phyloP scores from a whole-genome alignment of 2,113 vertebrate genomes.

The Chascanopsetta lugubris region DNA sequence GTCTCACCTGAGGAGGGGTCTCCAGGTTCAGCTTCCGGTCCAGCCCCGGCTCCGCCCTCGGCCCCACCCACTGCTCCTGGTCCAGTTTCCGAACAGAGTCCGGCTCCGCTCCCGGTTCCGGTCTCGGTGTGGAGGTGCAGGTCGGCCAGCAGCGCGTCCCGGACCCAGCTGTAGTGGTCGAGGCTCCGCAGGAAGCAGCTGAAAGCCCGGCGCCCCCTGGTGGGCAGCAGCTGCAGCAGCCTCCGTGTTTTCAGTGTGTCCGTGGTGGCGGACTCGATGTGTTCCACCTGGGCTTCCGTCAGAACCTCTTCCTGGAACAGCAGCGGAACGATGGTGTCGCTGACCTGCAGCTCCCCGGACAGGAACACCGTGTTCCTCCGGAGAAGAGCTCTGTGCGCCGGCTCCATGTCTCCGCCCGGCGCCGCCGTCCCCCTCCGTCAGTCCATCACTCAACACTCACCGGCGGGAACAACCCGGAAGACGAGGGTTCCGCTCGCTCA shows the following conservation, averaged over 20 bases:
- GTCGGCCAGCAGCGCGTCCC: slow-evolving; percentile 82
- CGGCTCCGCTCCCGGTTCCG: slow-evolving; percentile 67
- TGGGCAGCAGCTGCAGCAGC: slow-evolving; percentile 89
- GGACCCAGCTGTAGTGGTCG: slow-evolving; percentile 90
- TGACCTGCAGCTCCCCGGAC: slow-evolving; percentile 85
- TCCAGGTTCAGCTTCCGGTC: no score
- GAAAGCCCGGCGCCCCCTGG: slow-evolving; percentile 89
- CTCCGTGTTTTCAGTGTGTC: slow-evolving; percentile 81
- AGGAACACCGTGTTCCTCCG: slow-evolving; percentile 84
- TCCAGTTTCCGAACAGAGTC: neutral
- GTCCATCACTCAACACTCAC: neutral
- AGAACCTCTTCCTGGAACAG: slow-evolving; percentile 91
- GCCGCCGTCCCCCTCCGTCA: accelerated
- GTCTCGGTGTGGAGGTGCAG: slow-evolving; percentile 28
- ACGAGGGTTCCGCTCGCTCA: neutral
- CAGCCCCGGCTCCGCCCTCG: neutral
- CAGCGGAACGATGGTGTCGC: slow-evolving; percentile 86
- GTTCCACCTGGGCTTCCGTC: slow-evolving; percentile 85
- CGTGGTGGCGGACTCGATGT: slow-evolving; percentile 85
- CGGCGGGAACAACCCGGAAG: neutral
- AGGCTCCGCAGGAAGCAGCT: slow-evolving; percentile 84
- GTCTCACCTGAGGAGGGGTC: neutral
- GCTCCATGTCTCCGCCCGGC: slow-evolving; percentile 81
- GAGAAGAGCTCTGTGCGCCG: slow-evolving; percentile 85
- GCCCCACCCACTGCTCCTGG: neutral